These are phyloP conservation scores for Antheraea yamamai DNA, from an alignment of 2,888 invertebrate species.

Conservation along the genomic window DNA sequence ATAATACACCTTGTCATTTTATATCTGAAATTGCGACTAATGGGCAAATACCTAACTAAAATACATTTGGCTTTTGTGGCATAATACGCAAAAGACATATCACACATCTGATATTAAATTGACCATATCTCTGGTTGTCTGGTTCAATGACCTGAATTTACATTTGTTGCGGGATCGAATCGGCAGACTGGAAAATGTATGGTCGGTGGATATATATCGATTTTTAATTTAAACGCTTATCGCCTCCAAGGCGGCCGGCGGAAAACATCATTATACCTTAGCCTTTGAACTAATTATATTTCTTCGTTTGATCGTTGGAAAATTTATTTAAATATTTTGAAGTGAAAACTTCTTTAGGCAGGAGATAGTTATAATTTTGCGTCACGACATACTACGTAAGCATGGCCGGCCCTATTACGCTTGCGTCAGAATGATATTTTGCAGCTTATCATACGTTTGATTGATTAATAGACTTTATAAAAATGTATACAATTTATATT, in stretches of 20 bases:
- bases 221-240: constrained; percentile 57
- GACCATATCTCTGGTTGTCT: constrained; percentile 32
- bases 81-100: not conserved
- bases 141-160: constrained; percentile 50
- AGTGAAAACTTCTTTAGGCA: no score
- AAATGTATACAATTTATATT: no score
- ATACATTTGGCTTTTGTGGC: not conserved
- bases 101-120: constrained; percentile 21
- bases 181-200: constrained; percentile 66
- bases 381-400: no score
- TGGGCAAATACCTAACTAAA: not conserved
- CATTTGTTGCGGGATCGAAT: constrained; percentile 54
- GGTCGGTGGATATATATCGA: constrained; percentile 57
- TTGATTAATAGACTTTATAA: no score
- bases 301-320: constrained; percentile 7
- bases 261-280: constrained; percentile 1
- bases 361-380: no score
- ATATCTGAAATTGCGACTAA: not conserved
- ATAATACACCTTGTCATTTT: no score
- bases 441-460: no score
- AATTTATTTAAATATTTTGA: not conserved
- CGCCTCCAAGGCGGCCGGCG: constrained; percentile 20
- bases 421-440: no score
- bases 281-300: not conserved
- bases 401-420: no score